A percentile compares a stretch with the other conserved stretches of the same genome.
Conservation (phyloP, 2,797 vertebrate species). For the Australoheros facetus region DNA sequence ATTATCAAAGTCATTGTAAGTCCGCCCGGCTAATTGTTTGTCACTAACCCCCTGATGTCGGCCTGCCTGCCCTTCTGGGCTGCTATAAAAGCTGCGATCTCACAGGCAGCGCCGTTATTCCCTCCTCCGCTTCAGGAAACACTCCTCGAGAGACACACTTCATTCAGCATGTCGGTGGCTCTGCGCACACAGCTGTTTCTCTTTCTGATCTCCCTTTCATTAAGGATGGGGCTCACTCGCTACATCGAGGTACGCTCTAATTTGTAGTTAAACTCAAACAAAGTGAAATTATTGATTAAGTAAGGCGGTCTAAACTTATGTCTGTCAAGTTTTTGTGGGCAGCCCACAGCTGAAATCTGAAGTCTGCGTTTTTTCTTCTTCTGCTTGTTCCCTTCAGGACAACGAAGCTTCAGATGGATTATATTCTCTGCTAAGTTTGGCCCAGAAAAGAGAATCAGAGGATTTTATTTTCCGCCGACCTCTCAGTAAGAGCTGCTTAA, state of each 20-base stretch:
- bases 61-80: slow-evolving; percentile 46
- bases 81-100: slow-evolving; percentile 72
- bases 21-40: neutral
- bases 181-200: slow-evolving; percentile 81
- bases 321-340: slow-evolving; percentile 20
- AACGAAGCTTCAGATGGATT: slow-evolving; percentile 83
- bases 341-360: neutral
- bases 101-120: slow-evolving; percentile 54
- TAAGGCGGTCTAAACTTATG: neutral
- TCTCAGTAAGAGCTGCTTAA: slow-evolving; percentile 85
- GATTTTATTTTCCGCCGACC: slow-evolving; percentile 86
- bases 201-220: slow-evolving; percentile 83
- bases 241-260: slow-evolving; percentile 85
- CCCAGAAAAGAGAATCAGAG: slow-evolving; percentile 86
- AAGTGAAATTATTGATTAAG: neutral
- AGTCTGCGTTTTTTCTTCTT: neutral
- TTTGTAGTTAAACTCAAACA: neutral
- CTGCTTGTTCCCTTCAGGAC: slow-evolving; percentile 68
- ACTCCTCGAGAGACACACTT: slow-evolving; percentile 56
- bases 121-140: slow-evolving; percentile 39
- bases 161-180: slow-evolving; percentile 80
- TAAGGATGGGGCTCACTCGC: slow-evolving; percentile 81
- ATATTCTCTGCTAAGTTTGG: slow-evolving; percentile 81
- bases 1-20: slow-evolving; percentile 10
- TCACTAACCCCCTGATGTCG: slow-evolving; percentile 38